Evolutionary conservation across 1,140 invertebrate species (phyloP).

Genomic region (Drosophila lacteicornis): DNA sequence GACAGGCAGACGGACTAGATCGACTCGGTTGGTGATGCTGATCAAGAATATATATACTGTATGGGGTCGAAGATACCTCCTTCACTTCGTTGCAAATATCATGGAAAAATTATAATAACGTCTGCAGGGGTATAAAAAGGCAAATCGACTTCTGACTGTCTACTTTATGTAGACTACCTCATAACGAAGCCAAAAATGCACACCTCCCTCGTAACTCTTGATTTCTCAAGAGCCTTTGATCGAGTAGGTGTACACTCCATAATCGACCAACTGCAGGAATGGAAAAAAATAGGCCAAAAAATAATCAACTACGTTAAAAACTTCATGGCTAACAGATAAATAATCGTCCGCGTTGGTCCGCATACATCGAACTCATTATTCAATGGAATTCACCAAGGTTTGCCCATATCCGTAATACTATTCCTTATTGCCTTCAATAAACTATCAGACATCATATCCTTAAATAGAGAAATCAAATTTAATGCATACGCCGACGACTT

Average conservation of each 20-base stretch:
- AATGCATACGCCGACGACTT: constrained; percentile 20
- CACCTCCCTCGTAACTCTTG: too few species aligned
- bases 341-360: constrained; percentile 10
- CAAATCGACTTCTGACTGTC: too few species aligned
- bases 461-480: constrained; percentile 16
- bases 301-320: constrained; percentile 1
- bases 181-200: too few species aligned
- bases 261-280: constrained; percentile 13
- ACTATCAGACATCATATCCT: constrained; percentile 10
- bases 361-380: constrained; percentile 10
- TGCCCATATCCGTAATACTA: constrained; percentile 6
- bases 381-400: constrained; percentile 13
- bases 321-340: constrained; percentile 13
- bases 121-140: too few species aligned
- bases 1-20: too few species aligned
- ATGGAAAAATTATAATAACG: too few species aligned
- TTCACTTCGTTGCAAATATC: too few species aligned
- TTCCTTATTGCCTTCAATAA: constrained; percentile 17
- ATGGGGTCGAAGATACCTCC: too few species aligned
- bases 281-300: constrained; percentile 21
- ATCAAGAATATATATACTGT: too few species aligned
- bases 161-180: too few species aligned
- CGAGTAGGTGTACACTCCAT: constrained; percentile 14
- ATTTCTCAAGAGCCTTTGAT: too few species aligned
- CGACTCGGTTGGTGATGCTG: too few species aligned